Evolutionary conservation across 2,113 vertebrate species (phyloP), one percentile per base, ranked within the genome.

Genomic region (Lepidothrix coronata): DNA sequence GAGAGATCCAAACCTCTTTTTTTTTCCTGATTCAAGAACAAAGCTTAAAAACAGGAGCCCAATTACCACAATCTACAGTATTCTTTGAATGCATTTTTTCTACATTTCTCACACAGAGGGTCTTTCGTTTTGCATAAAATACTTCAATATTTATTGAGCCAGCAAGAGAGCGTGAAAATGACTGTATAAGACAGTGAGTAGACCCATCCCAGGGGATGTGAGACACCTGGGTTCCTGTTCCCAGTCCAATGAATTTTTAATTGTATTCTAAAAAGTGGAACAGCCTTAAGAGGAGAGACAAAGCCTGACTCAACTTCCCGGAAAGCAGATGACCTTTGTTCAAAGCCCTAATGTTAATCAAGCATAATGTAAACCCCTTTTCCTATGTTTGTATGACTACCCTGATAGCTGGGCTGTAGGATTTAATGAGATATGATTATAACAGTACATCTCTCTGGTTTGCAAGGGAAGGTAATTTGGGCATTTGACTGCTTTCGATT

Each of bases 181-280:
- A 73, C 58, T 81, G 70, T 52, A 1, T 82, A 52, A 68, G 89
- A 79, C 62, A 91, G 73, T 75, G 57, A 48, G 55, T 81, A 72
- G 73, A 63, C 21, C 52, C 67, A 51, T 95, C 94, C 71, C 89
- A 82, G 41, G 70, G 81, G 94, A 65, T 31, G 44, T 11, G 70
- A 82, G 81, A 59, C 96, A 95, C 89, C 88, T 94, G 96, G 81
- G 87, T 79, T 94, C 62, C 77, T 66, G 14, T 72, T 91, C 57
- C 27, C 46, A 61, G 41, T 30, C 23, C 87, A 89, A 93, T 96
- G 77, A 97, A 96, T 95, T 94, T 96, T 95, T 97, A 96, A 96
- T 89, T 78, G 48, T 30, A 41, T 76, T 95, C 71, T 89, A 91
- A 87, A 82, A 95, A 70, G 66, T 92, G 52, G 77, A 97, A 87